A percentile compares a stretch with the other conserved stretches of the same genome.
phyloP scores from a whole-genome alignment of 1,140 invertebrate species.

The Sycophaga agraensis region DNA sequence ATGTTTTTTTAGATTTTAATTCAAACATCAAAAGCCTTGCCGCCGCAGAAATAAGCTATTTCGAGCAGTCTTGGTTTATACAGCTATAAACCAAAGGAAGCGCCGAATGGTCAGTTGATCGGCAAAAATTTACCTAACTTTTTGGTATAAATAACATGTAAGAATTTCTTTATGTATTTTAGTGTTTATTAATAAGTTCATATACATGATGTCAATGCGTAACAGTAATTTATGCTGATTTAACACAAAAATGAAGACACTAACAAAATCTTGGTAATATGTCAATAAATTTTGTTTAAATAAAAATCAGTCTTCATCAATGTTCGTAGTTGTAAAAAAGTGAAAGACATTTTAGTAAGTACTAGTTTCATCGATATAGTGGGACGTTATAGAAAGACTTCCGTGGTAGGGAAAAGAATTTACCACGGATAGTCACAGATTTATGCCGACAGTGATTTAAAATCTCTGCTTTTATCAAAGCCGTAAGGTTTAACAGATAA shows the following conservation, averaged over 20 bases:
- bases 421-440: background rate
- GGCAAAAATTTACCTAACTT: background rate
- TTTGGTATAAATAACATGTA: no score
- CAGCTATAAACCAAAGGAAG: background rate
- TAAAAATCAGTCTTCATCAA: no score
- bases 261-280: no score
- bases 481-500: conserved; percentile 10
- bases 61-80: background rate
- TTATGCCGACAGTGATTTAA: conserved; percentile 10
- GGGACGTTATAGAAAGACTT: background rate
- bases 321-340: no score
- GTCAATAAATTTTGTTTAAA: no score
- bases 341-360: background rate
- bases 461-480: conserved; percentile 6
- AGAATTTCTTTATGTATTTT: no score
- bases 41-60: conserved; percentile 5
- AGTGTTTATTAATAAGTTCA: no score
- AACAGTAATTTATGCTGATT: no score
- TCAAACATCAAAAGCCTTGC: conserved; percentile 5
- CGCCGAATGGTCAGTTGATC: background rate
- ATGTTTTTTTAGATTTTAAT: conserved; percentile 19
- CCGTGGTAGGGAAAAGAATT: background rate
- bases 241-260: no score
- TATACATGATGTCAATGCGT: no score
- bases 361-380: conserved; percentile 1